Base-by-base conservation (phyloP, 2,797 vertebrate species). In the Thamnophis elegans region DNA sequence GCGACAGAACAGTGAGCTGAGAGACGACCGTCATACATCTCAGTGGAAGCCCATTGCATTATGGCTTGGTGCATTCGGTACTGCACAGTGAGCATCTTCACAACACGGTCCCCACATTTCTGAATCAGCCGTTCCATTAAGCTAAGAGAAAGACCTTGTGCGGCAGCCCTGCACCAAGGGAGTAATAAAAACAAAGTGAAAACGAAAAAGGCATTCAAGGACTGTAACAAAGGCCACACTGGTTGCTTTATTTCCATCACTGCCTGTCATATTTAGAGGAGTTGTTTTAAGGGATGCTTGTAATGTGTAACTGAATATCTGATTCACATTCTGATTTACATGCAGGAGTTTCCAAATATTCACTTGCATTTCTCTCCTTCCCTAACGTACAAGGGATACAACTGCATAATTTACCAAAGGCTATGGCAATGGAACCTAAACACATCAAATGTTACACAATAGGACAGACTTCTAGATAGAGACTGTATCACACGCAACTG, bases 1-100 rank as follows among this genome's bases (percentile, higher is more conserved):
- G 98, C 98, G 62, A 99, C 99, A 0, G 98, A 99, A 6, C 97
- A 95, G 97, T 99, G 99, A 0, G 99, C 98, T 0, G 94, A 96
- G 87, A 99, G 98, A 92, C 85, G 97, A 26, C 98, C 98, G 0
- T 96, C 89, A 94, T 99, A 99, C 98, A 99, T 98, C 96, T 99
- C 98, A 7, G 96, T 94, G 2, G 99, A 99, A 2, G 99, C 98
- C 99, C 99, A 99, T 0, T 96, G 95, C 98, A 98, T 99, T 97
- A 99, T 99, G 96, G 96, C 93, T 12, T 93, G 95, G 96, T 99
- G 98, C 99, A 99, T 99, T 51, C 99, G 99, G 97, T 99, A 99
- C 97, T 99, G 99, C 92, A 99, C 97, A 0, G 98, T 98, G 89
- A 99, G 98, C 98, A 98, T 99, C 51, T 97, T 98, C 94, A 99